Percentiles rank a stretch among this genome's conserved stretches.
These are phyloP conservation scores for Gasterosteus aculeatus DNA, from an alignment of 2,113 vertebrate species.

Conservation along the genomic window DNA sequence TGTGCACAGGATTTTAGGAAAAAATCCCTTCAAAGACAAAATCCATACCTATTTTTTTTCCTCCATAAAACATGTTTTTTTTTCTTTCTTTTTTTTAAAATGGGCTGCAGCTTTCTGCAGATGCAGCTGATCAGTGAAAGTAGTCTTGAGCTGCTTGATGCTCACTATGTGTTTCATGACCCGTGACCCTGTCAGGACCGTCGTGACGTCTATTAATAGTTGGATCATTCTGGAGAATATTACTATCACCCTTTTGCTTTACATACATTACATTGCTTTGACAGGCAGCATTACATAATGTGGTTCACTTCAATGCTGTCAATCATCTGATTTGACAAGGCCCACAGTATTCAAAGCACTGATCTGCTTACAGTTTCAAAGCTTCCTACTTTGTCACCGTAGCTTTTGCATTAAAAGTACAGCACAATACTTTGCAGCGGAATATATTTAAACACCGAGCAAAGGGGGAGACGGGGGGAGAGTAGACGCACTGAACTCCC, in stretches of 20 bases:
- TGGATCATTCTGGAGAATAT: constrained; percentile 35
- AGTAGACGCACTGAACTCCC: not conserved
- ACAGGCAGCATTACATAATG: not conserved
- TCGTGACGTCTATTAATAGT: constrained; percentile 41
- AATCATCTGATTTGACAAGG: not conserved
- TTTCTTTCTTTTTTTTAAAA: constrained; percentile 31
- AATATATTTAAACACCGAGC: constrained; percentile 6
- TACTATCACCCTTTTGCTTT: constrained; percentile 14
- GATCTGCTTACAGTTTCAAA: not conserved
- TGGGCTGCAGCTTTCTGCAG: constrained; percentile 32
- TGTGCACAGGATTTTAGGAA: constrained; percentile 37
- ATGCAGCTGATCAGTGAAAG: constrained; percentile 53
- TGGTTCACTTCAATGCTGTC: not conserved
- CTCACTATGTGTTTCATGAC: constrained; percentile 39
- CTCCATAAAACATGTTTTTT: constrained; percentile 20
- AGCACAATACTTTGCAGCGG: not conserved
- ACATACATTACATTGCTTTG: not conserved
- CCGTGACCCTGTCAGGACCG: constrained; percentile 36
- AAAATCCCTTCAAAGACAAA: constrained; percentile 63
- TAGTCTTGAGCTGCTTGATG: constrained; percentile 34
- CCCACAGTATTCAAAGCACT: not conserved
- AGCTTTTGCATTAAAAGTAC: not conserved
- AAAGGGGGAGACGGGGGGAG: not conserved
- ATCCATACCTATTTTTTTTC: constrained; percentile 44
- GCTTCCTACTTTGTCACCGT: not conserved